Base-by-base conservation (phyloP, 2,888 invertebrate genomes). In the Ophonus ardosiacus region DNA sequence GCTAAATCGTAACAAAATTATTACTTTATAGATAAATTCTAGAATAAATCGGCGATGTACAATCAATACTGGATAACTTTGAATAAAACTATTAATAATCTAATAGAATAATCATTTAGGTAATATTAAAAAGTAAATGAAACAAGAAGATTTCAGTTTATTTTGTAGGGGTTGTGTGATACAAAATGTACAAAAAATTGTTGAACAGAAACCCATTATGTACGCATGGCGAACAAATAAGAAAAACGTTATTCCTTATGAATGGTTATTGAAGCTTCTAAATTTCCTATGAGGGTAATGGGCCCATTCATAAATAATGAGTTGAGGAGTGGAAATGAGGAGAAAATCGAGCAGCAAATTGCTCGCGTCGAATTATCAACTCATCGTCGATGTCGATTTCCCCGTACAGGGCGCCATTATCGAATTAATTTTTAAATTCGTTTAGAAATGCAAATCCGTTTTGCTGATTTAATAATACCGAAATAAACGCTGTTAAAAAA, bases 361-460 rank as follows among this genome's bases (percentile, higher is more conserved):
- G 76, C 31, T n/a, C 18, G 17, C 56, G 57, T 57, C n/a, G 57
- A 56, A 57, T 78, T 24, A 74, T 40, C 71, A 24, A 57, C 24
- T 57, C 40, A 7, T 18, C 18, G 65, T 31, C 13, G 21, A 8
- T 21, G 65, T 65, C 21, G 15, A 21, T 15, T 31, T 31, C 5
- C 5, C 31, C 31, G 31, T 31, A 5, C 24, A 31, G 31, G 31
- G 31, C 71, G 57, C 78, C 57, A 78, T 78, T 78, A 78, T 78
- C 57, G 78, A 78, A 78, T 78, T 78, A 78, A 78, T 78, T 78
- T 78, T 78, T 57, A 57, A 78, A 78, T 57, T 78, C 78, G 78
- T 78, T 78, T 78, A 78, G 57, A 57, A 57, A 78, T 78, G 78
- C 40, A 78, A 78, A 78, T 78, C 56, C 78, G 78, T 57, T 56